Conservation (phyloP, 2,797 vertebrate genomes). For the Argya squamiceps region DNA sequence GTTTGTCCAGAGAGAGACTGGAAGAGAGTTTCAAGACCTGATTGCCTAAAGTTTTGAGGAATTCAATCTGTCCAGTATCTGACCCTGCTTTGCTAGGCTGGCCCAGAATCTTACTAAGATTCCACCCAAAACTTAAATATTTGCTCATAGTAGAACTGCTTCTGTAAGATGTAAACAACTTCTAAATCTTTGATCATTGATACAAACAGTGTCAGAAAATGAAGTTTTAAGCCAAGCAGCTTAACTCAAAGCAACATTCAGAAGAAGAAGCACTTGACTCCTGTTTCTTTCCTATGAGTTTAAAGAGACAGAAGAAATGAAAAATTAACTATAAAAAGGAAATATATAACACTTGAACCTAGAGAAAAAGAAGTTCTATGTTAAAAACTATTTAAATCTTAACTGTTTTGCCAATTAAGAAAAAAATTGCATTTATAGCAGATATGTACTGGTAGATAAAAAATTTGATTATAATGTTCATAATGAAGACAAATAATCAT, state of each 20-base stretch:
- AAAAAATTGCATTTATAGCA: constrained; percentile 1
- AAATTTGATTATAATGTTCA: neutral
- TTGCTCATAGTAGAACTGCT: neutral
- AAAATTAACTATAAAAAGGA: neutral
- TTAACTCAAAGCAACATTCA: neutral
- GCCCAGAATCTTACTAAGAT: neutral
- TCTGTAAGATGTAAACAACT: neutral
- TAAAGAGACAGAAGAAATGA: neutral
- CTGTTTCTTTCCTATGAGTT: neutral
- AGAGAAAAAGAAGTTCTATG: neutral
- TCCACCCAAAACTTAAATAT: neutral
- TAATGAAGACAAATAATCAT: constrained; percentile 17
- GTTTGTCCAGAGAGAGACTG: neutral
- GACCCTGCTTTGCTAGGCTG: neutral
- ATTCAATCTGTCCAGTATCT: rapidly evolving
- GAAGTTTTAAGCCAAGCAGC: neutral
- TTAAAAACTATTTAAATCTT: constrained; percentile 26
- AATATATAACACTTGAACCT: neutral
- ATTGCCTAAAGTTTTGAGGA: neutral
- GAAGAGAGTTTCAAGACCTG: rapidly evolving
- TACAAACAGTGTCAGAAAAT: neutral
- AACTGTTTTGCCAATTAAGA: constrained; percentile 12
- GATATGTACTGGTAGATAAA: neutral
- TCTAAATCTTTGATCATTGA: neutral
- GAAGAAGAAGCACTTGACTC: neutral